Percentiles rank a stretch among this genome's conserved stretches.
Conservation (phyloP, 2,888 invertebrate species). For the Trissonchulus sp. region DNA sequence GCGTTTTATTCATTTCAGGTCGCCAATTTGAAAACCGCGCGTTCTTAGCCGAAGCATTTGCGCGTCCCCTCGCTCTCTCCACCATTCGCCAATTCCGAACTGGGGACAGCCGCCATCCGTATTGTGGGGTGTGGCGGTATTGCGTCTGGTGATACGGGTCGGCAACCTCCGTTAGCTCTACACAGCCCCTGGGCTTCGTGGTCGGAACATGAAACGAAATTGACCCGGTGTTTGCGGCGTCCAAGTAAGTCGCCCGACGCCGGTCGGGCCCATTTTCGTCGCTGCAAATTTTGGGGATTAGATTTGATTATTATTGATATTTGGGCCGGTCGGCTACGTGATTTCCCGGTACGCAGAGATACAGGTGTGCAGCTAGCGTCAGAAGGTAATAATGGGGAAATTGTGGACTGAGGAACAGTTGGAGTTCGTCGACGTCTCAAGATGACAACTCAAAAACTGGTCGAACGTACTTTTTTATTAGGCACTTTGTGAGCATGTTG, state of each 20-base stretch:
- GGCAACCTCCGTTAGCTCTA: slow-evolving; percentile 87
- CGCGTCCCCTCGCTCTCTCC: slow-evolving; percentile 72
- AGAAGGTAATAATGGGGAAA: too few species aligned
- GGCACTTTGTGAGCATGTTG: too few species aligned
- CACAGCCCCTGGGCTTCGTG: slow-evolving; percentile 49
- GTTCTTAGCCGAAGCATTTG: slow-evolving; percentile 88
- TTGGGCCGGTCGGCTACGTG: too few species aligned
- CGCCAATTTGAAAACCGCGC: slow-evolving; percentile 64
- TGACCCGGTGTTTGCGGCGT: slow-evolving; percentile 46
- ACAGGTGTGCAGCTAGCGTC: too few species aligned
- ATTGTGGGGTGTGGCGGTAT: slow-evolving; percentile 95
- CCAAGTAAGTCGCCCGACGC: slow-evolving; percentile 43
- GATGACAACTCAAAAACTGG: too few species aligned
- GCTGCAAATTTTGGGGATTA: slow-evolving; percentile 37
- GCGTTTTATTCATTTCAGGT: slow-evolving; percentile 43
- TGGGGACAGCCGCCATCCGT: slow-evolving; percentile 62
- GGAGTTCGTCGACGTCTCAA: too few species aligned
- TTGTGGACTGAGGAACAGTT: too few species aligned
- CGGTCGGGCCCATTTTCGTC: too few species aligned
- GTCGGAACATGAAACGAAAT: slow-evolving; percentile 50
- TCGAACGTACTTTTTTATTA: too few species aligned
- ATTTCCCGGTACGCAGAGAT: too few species aligned
- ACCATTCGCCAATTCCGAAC: slow-evolving; percentile 71
- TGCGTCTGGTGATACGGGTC: slow-evolving; percentile 80
- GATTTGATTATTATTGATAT: too few species aligned